Evolutionary conservation across 2,113 vertebrate species (phyloP).

Genomic region (Pteronura brasiliensis): DNA sequence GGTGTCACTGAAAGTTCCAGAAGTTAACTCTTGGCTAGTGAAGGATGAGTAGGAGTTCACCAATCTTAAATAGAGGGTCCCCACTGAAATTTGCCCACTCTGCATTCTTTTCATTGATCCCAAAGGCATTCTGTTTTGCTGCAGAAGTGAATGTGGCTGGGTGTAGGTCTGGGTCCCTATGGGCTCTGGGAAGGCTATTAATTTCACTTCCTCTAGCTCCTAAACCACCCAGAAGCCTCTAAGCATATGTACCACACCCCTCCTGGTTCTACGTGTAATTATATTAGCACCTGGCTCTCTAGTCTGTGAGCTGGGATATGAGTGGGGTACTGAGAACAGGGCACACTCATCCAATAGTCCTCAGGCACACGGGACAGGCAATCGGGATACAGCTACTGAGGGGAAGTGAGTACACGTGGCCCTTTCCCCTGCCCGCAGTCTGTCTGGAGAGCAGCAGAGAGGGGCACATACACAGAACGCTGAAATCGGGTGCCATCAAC

Average conservation of each 20-base stretch:
- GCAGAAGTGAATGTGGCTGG: not conserved
- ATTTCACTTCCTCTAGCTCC: not conserved
- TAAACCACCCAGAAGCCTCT: not conserved
- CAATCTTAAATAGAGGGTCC: not conserved
- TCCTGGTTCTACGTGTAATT: not conserved
- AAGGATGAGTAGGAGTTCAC: not conserved
- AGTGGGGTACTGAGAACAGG: not conserved
- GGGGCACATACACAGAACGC: not conserved
- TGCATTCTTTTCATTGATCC: not conserved
- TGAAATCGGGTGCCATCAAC: not conserved
- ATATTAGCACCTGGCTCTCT: not conserved
- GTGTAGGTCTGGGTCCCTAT: not conserved
- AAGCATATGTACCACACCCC: not conserved
- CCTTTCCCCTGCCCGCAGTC: no score
- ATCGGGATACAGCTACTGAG: not conserved
- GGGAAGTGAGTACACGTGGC: not conserved
- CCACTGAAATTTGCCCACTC: not conserved
- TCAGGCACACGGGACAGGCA: not conserved
- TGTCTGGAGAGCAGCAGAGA: not conserved
- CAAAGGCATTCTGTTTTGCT: not conserved
- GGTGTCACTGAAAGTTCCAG: not conserved
- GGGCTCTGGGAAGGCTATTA: not conserved
- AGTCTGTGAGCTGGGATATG: not conserved
- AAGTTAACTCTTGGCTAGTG: not conserved
- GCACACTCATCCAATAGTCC: not conserved